These are phyloP conservation scores for Rhabdophis nuchalis DNA, from an alignment of 2,797 vertebrate genomes.

Conservation along the genomic window DNA sequence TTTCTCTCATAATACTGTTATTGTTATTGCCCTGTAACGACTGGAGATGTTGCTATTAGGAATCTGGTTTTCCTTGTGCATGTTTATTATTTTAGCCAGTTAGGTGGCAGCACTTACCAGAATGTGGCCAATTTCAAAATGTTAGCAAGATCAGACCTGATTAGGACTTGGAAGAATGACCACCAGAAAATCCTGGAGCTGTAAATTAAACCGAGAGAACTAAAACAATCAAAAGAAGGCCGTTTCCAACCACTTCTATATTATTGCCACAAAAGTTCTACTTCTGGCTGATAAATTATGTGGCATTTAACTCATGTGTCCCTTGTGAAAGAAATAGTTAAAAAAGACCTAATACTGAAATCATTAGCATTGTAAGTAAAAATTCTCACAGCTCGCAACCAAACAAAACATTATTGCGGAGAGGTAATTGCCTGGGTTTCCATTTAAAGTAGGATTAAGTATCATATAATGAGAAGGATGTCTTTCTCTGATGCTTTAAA, in stretches of 20 bases:
- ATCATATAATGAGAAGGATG: not conserved
- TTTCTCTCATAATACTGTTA: not conserved
- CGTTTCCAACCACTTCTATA: not conserved
- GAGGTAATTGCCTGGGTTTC: not conserved
- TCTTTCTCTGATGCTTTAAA: not conserved
- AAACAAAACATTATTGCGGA: not conserved
- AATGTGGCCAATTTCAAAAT: not conserved
- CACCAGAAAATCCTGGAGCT: not conserved
- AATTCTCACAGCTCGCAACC: not conserved
- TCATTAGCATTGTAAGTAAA: not conserved
- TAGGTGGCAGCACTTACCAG: not conserved
- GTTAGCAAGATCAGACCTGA: not conserved
- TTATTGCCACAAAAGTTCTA: not conserved
- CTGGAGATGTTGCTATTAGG: not conserved
- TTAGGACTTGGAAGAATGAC: not conserved
- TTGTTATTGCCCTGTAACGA: not conserved
- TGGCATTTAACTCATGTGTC: not conserved
- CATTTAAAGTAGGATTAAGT: not conserved
- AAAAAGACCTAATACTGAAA: not conserved
- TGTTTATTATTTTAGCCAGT: not conserved
- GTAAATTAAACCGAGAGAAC: not conserved
- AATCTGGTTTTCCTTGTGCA: not conserved
- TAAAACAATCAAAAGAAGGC: not conserved
- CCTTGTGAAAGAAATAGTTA: not conserved
- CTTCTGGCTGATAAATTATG: not conserved